Conservation (phyloP, 2,797 vertebrate genomes). For the Sebastes taczanowskii region DNA sequence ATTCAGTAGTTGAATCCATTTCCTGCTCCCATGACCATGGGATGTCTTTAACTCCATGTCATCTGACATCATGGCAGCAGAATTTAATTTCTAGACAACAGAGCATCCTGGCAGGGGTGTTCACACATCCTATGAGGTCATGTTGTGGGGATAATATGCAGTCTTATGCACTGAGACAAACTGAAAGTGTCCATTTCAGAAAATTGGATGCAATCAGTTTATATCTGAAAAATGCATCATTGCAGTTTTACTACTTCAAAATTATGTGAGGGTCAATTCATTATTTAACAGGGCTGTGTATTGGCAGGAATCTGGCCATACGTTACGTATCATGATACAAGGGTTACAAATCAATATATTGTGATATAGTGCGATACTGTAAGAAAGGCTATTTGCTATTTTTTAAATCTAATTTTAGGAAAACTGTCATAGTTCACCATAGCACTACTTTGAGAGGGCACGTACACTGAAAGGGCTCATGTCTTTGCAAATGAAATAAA, state of each 20-base stretch:
- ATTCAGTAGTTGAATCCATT: slow-evolving; percentile 64
- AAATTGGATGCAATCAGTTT: not conserved
- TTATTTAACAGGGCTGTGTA: not conserved
- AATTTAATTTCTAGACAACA: slow-evolving; percentile 72
- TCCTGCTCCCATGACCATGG: slow-evolving; percentile 70
- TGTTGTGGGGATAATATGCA: slow-evolving; percentile 28
- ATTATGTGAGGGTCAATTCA: not conserved
- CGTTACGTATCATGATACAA: no score
- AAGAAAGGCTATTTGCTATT: no score
- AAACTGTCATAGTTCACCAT: no score
- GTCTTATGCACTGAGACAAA: not conserved
- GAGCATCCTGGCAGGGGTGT: slow-evolving; percentile 60
- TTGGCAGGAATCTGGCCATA: no score
- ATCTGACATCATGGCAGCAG: slow-evolving; percentile 68
- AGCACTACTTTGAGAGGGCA: no score
- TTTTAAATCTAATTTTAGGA: no score
- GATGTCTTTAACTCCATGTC: slow-evolving; percentile 63
- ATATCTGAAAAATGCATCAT: not conserved
- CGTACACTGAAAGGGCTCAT: no score
- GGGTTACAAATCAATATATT: no score
- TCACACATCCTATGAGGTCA: slow-evolving; percentile 53
- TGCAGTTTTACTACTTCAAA: not conserved
- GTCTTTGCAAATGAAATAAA: no score
- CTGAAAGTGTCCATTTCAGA: slow-evolving; percentile 5
- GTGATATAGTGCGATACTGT: no score